Percentiles rank a stretch among this genome's conserved stretches.
Evolutionary conservation across 1,140 invertebrate species (phyloP).

Genomic region (Hylaeus volcanicus): DNA sequence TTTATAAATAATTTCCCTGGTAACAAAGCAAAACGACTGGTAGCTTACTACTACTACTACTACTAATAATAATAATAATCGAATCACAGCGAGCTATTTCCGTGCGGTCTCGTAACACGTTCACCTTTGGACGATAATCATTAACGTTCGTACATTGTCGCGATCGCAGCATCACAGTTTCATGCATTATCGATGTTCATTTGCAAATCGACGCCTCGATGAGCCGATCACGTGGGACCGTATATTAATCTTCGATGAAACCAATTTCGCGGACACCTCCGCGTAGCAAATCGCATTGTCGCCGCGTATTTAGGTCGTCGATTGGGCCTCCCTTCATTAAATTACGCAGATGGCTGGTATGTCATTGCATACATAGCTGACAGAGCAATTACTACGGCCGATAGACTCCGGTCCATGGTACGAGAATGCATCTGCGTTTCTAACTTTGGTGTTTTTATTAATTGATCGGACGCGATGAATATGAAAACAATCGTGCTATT

Average conservation of each 20-base stretch:
- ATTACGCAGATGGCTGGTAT: conserved; percentile 10
- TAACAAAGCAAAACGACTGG: background rate
- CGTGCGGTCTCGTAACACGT: background rate
- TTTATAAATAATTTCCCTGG: conserved; percentile 3
- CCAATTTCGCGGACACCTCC: background rate
- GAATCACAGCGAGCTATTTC: background rate
- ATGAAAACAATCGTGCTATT: no score
- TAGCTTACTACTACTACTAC: no score
- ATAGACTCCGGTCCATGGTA: background rate
- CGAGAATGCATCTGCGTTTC: no score
- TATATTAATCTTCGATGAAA: background rate
- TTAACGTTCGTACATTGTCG: background rate
- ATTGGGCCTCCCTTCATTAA: conserved; percentile 5
- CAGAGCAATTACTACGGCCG: background rate
- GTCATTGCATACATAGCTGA: background rate
- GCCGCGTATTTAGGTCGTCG: conserved; percentile 20
- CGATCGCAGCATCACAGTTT: no score
- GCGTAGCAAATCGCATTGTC: background rate
- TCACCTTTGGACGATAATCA: background rate
- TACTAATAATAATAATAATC: no score
- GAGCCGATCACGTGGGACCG: no score
- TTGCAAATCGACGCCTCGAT: no score
- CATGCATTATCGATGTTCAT: no score
- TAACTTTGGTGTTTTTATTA: no score
- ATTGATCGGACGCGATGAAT: no score